Evolutionary conservation across 2,113 vertebrate species (phyloP).

Genomic region (Hemibagrus wyckioides): DNA sequence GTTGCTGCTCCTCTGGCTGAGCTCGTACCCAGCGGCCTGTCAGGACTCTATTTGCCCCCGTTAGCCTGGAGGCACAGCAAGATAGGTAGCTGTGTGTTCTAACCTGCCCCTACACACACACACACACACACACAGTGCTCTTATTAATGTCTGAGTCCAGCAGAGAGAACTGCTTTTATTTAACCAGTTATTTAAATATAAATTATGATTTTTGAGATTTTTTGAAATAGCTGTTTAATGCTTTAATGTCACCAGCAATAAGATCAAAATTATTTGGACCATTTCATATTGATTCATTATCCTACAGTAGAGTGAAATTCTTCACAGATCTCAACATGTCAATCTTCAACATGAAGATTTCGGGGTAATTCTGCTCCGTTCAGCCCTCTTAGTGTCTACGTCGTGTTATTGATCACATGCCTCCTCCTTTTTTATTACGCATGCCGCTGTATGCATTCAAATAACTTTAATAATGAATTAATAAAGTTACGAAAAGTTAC

Average conservation of each 20-base stretch:
- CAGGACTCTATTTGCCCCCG: constrained; percentile 27
- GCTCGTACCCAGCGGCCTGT: constrained; percentile 48
- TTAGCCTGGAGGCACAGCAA: constrained; percentile 53
- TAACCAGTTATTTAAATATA: too few relatives aligned
- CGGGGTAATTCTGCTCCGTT: not conserved
- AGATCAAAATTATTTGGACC: not conserved
- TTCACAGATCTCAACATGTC: not conserved
- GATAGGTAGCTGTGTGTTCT: constrained; percentile 52
- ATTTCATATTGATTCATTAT: not conserved
- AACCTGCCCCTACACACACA: constrained; percentile 14
- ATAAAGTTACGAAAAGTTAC: not conserved
- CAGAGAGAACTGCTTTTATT: not conserved
- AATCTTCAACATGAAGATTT: too few relatives aligned
- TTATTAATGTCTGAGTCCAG: not conserved
- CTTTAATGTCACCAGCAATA: not conserved
- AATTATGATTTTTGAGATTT: not conserved
- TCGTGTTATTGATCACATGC: not conserved
- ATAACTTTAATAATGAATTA: not conserved
- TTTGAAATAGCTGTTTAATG: not conserved
- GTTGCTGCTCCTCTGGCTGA: constrained; percentile 26
- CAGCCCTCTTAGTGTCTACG: not conserved
- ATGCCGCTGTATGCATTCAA: not conserved
- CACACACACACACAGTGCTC: constrained; percentile 32
- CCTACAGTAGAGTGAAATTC: not conserved
- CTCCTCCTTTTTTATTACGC: too few relatives aligned